Evolutionary conservation across 2,888 invertebrate species (phyloP), one percentile per base, ranked within the genome.

Genomic region (Drosophila mettleri): DNA sequence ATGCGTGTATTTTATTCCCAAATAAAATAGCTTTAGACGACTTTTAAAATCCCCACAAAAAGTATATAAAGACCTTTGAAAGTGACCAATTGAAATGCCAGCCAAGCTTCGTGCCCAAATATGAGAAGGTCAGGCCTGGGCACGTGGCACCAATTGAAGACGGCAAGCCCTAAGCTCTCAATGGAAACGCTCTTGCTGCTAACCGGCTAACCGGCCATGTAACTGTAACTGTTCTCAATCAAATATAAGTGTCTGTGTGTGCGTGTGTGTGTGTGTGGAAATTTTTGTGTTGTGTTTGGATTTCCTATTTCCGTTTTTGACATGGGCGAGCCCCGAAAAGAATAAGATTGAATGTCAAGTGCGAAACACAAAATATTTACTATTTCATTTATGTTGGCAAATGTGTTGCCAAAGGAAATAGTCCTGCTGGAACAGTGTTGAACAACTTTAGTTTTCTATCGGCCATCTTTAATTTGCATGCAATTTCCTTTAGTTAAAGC

Each of bases 1-100:
- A 82, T 66, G 77, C 77, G 74, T 77, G 63, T 55, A 67, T 46
- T 79, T 83, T 85, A 83, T 74, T 70, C 59, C 41, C 65, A 38
- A 70, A 83, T 83, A 74, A 83, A 79, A 69, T 65, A 22, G 69
- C 66, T 69, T 60, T 58, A 73, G 62, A 63, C 58, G 55, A 12
- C 48, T 53, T 51, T 34, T 78, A 48, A 53, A 36, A 49, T 49
- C 3, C 27, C 34, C 62, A 18, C 38, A 20, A 31, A 41, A 10
- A 38, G 10, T 2, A 18, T 18, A 38, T 9, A 39, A 43, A 72
- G n/a, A 61, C 51, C 51, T 63, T 66, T 62, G 34, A 55, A 70
- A 68, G 31, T 74, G 78, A 63, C 74, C 74, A 68, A 60, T 78
- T 74, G 68, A 78, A 74, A 74, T 78, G 74, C 73, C 45, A 12